phyloP scores from a whole-genome alignment of 2,113 vertebrate genomes.

The Pseudopipra pipra region DNA sequence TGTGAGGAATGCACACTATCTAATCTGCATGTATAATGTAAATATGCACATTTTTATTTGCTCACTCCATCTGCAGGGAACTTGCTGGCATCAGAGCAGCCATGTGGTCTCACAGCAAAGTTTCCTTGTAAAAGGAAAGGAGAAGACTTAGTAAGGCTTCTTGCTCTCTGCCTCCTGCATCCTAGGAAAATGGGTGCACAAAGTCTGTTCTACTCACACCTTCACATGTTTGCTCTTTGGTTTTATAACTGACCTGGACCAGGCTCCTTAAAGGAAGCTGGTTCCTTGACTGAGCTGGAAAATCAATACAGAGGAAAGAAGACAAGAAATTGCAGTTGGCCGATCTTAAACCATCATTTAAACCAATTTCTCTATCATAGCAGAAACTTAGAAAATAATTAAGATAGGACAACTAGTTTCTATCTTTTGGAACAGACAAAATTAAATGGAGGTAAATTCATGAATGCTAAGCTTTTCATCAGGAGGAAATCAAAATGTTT shows the following conservation, averaged over 20 bases:
- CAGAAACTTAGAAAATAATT: neutral
- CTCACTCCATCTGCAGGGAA: constrained; percentile 59
- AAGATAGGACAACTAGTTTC: neutral
- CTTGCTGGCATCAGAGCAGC: constrained; percentile 58
- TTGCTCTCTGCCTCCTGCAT: neutral
- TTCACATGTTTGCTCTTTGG: neutral
- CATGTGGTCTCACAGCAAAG: constrained; percentile 33
- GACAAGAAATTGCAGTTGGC: neutral
- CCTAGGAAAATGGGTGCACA: neutral
- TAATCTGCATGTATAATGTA: constrained; percentile 71
- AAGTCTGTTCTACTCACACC: neutral
- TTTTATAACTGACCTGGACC: neutral
- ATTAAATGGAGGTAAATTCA: constrained; percentile 12
- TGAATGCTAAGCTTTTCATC: neutral
- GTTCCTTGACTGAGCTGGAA: neutral
- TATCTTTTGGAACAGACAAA: neutral
- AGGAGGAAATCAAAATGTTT: constrained; percentile 51
- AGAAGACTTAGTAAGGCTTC: neutral
- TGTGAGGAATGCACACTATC: constrained; percentile 66
- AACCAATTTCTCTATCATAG: neutral
- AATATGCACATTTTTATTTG: constrained; percentile 57
- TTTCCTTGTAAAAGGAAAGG: neutral
- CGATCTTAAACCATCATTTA: neutral
- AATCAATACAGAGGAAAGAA: neutral
- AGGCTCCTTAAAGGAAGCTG: neutral